These are phyloP conservation scores for Berghia stephanieae DNA, from an alignment of 1,140 invertebrate genomes.

Conservation along the genomic window DNA sequence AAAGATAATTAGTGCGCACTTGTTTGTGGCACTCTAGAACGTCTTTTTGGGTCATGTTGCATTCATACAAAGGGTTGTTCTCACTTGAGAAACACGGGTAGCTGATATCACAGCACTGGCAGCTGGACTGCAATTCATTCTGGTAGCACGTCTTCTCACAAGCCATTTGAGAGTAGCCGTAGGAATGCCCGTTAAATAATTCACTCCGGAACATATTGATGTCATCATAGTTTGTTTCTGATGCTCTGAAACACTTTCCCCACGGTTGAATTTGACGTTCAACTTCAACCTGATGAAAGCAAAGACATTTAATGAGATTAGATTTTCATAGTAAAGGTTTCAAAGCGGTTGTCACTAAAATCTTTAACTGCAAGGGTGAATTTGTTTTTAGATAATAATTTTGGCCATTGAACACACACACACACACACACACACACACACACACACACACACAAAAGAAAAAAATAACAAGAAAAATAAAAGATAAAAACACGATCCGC, in stretches of 20 bases:
- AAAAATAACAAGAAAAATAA: not conserved
- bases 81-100: slow-evolving; percentile 7
- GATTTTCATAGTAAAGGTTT: too few species aligned
- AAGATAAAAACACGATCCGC: not conserved
- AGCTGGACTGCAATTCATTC: not conserved
- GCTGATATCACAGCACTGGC: not conserved
- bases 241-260: not conserved
- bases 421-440: too few species aligned
- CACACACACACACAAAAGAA: not conserved
- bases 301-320: too few species aligned
- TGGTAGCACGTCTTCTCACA: slow-evolving; percentile 27
- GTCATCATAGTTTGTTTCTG: not conserved
- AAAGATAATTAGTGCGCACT: too few species aligned
- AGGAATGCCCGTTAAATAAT: too few species aligned
- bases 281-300: not conserved
- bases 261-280: not conserved
- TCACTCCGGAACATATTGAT: not conserved
- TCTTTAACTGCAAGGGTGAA: too few species aligned
- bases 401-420: too few species aligned
- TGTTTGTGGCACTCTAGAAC: too few species aligned
- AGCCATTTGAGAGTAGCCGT: not conserved
- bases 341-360: too few species aligned
- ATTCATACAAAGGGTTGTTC: too few species aligned
- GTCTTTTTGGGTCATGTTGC: too few species aligned
- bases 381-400: too few species aligned